Percentiles rank a stretch among this genome's conserved stretches.
These are phyloP conservation scores for Erinaceus europaeus DNA, from an alignment of 2,113 vertebrate species.

Conservation along the genomic window DNA sequence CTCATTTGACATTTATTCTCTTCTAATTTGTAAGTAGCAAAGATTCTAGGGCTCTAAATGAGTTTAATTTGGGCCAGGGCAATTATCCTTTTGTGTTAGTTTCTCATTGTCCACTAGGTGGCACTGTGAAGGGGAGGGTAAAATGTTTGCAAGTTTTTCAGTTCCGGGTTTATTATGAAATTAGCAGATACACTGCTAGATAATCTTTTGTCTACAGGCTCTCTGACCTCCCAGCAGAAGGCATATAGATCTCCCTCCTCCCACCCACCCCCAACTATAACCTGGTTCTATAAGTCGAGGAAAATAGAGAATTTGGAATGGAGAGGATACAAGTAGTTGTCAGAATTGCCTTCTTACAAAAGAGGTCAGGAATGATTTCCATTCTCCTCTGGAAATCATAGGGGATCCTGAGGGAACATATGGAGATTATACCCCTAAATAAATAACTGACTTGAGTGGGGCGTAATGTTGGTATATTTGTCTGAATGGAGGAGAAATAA, in stretches of 20 bases:
- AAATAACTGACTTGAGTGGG: neutral
- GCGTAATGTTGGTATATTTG: neutral
- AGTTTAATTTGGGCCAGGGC: neutral
- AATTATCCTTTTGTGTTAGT: neutral
- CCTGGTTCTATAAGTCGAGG: neutral
- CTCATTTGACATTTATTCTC: neutral
- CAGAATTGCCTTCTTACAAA: neutral
- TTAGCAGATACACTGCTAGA: neutral
- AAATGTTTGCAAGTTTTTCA: neutral
- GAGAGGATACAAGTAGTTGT: neutral
- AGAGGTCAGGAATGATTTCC: neutral
- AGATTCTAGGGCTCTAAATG: slow-evolving; percentile 10
- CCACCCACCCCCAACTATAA: neutral
- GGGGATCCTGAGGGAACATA: neutral
- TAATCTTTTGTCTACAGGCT: neutral
- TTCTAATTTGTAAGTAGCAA: neutral
- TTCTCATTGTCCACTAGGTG: slow-evolving; percentile 50
- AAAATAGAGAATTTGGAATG: neutral
- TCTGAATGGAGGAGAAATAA: neutral
- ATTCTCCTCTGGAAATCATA: neutral
- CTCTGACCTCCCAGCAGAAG: neutral
- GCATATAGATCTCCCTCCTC: neutral
- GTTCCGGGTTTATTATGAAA: neutral
- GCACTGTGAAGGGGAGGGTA: slow-evolving; percentile 2
- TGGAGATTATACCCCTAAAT: neutral